phyloP scores from a whole-genome alignment of 2,888 invertebrate species.

The Eristalinus sepulchralis region DNA sequence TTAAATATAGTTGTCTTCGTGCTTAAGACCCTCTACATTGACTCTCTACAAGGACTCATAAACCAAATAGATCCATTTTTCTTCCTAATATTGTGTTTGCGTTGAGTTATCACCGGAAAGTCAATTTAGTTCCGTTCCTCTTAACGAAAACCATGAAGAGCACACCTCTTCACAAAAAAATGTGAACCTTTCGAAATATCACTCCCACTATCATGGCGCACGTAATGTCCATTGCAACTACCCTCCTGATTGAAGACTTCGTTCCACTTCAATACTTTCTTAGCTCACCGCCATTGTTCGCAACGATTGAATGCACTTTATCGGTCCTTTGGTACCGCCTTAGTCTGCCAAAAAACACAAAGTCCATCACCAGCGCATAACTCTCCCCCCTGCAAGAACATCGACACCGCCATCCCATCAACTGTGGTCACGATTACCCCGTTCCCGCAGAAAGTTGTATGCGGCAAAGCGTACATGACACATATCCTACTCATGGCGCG shows the following conservation, averaged over 20 bases:
- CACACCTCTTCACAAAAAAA: background rate
- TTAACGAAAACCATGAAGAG: background rate
- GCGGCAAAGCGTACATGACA: slow-evolving; percentile 43
- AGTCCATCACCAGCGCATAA: background rate
- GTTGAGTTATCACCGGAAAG: background rate
- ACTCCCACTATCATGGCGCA: background rate
- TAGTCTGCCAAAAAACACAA: background rate
- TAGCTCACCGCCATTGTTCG: background rate
- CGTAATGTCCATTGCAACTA: background rate
- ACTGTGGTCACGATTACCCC: background rate
- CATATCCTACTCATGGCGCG: slow-evolving; percentile 56
- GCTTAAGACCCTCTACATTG: too few species aligned
- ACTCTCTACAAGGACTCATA: too few species aligned
- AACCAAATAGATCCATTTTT: background rate
- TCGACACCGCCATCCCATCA: slow-evolving; percentile 20
- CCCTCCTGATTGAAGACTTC: background rate
- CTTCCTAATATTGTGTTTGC: background rate
- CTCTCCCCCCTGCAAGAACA: background rate
- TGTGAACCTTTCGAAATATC: background rate
- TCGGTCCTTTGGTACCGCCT: background rate
- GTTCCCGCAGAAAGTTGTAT: background rate
- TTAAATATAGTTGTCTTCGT: too few species aligned
- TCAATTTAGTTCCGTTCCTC: background rate
- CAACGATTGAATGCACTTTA: background rate
- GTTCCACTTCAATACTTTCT: background rate